Conservation (phyloP, 92 coral and sea anemone species). For the Phenganax stokvisi region DNA sequence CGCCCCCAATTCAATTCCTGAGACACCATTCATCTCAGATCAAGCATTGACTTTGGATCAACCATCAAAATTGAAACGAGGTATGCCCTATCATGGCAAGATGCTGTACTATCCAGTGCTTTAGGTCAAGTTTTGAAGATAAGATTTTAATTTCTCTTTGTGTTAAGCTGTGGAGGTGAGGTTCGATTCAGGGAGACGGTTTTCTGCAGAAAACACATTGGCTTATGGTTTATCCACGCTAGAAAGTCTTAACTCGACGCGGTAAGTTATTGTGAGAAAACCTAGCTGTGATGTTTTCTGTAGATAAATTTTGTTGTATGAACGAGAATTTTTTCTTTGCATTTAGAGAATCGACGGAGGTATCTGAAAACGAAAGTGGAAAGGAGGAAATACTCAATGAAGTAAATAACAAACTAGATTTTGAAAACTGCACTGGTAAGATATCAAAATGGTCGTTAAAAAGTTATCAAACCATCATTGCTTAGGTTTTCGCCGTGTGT, state of each 20-base stretch:
- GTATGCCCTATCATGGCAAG: background rate
- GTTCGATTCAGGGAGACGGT: conserved; percentile 10
- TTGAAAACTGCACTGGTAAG: conserved; percentile 14
- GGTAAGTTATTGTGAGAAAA: background rate
- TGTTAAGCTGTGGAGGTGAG: conserved; percentile 20
- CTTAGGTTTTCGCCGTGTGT: background rate
- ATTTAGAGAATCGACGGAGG: conserved; percentile 26
- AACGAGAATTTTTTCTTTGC: background rate
- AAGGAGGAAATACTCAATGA: conserved; percentile 4
- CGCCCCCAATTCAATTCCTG: conserved; percentile 13
- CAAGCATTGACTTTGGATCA: background rate
- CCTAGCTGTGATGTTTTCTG: background rate
- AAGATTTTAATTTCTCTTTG: background rate
- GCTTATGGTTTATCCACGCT: conserved; percentile 28
- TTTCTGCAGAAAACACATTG: conserved; percentile 27
- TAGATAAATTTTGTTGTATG: background rate
- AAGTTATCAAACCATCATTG: background rate
- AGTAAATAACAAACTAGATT: conserved; percentile 4
- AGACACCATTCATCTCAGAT: conserved; percentile 2
- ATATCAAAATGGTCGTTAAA: background rate
- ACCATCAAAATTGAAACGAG: conserved; percentile 2
- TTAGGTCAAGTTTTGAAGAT: too few relatives aligned
- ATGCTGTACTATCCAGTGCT: too few relatives aligned
- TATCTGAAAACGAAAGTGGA: background rate
- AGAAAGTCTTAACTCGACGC: conserved; percentile 20